Percentiles rank a stretch among this genome's conserved stretches.
These are phyloP conservation scores for Torymus aiolomorphi DNA, from an alignment of 2,888 invertebrate genomes.

Conservation along the genomic window DNA sequence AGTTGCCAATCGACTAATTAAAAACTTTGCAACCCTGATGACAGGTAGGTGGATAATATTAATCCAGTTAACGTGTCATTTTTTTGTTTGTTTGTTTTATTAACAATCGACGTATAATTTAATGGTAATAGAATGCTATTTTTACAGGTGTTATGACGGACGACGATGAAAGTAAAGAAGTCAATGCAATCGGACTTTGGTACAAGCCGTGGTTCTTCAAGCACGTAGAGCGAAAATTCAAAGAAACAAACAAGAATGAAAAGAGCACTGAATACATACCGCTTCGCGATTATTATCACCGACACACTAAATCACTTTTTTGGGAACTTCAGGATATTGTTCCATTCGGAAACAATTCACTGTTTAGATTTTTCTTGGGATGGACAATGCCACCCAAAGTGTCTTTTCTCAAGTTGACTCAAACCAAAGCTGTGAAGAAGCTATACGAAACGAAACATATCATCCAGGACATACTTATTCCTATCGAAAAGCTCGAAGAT, in stretches of 20 bases:
- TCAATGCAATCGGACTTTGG: slow-evolving; percentile 86
- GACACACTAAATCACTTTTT: slow-evolving; percentile 88
- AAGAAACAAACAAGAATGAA: slow-evolving; percentile 60
- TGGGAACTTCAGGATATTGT: slow-evolving; percentile 92
- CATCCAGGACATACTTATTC: slow-evolving; percentile 89
- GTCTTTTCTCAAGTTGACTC: slow-evolving; percentile 86
- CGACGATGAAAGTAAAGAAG: slow-evolving; percentile 73
- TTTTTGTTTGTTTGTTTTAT: too few relatives aligned
- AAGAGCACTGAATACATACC: slow-evolving; percentile 83
- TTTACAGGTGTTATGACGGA: slow-evolving; percentile 57
- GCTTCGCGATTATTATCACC: slow-evolving; percentile 87
- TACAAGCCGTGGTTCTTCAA: slow-evolving; percentile 91
- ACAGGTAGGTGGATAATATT: slow-evolving; percentile 75
- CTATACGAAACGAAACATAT: slow-evolving; percentile 87
- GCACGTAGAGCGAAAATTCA: slow-evolving; percentile 81
- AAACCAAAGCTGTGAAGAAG: slow-evolving; percentile 82
- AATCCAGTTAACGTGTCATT: neutral
- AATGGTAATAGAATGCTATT: too few relatives aligned
- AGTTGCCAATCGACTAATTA: too few relatives aligned
- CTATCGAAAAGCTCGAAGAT: slow-evolving; percentile 79
- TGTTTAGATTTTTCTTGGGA: slow-evolving; percentile 85
- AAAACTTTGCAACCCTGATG: too few relatives aligned
- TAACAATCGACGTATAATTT: too few relatives aligned
- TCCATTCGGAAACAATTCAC: slow-evolving; percentile 86
- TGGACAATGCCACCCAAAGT: slow-evolving; percentile 92